phyloP scores from a whole-genome alignment of 2,113 vertebrate species.

The Bubo blakistoni region DNA sequence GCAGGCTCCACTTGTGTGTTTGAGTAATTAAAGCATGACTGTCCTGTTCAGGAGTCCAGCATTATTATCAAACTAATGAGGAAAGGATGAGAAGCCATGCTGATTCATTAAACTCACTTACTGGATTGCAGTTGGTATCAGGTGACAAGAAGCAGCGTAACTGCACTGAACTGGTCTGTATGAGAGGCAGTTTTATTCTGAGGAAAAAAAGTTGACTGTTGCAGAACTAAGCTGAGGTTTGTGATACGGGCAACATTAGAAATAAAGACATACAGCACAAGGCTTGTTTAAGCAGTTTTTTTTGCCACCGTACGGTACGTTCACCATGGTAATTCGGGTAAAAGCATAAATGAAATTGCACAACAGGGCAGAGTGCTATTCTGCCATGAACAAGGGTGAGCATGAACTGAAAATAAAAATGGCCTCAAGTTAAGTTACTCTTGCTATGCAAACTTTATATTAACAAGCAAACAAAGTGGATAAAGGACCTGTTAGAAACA shows the following conservation, averaged over 20 bases:
- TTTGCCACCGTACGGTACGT: neutral
- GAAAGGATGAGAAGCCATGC: neutral
- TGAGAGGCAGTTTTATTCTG: neutral
- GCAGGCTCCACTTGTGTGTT: neutral
- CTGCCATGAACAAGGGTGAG: neutral
- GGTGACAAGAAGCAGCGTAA: neutral
- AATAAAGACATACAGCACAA: conserved; percentile 59
- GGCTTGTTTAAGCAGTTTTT: neutral
- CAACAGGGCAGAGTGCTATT: neutral
- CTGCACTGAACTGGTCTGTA: neutral
- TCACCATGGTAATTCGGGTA: neutral
- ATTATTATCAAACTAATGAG: neutral
- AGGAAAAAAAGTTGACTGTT: neutral
- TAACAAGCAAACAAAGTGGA: neutral
- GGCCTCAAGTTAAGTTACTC: neutral
- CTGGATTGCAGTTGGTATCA: neutral
- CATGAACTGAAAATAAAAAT: neutral
- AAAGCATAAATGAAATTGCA: conserved; percentile 8
- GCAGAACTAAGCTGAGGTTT: neutral
- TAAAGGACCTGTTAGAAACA: neutral
- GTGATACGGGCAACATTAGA: neutral
- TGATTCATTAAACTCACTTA: neutral
- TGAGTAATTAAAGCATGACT: neutral
- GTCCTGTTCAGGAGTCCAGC: neutral
- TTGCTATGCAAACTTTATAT: neutral